A percentile compares a stretch with the other conserved stretches of the same genome.
Evolutionary conservation across 1,140 invertebrate species (phyloP).

Genomic region (Wasmannia auropunctata): DNA sequence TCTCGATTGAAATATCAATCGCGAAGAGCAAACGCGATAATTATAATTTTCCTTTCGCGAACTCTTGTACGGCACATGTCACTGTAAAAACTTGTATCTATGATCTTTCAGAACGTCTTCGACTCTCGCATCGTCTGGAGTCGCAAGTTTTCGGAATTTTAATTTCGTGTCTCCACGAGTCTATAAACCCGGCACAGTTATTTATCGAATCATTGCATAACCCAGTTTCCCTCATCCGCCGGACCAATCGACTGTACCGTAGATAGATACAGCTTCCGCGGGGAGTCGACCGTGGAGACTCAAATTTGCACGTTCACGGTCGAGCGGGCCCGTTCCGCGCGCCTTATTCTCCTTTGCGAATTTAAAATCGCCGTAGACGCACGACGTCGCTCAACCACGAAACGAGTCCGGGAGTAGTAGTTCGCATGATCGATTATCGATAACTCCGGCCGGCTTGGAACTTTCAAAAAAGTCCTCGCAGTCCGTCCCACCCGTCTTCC

Average conservation of each 20-base stretch:
- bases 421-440: constrained; percentile 62
- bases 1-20: background rate
- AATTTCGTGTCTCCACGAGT: constrained; percentile 3
- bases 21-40: background rate
- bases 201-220: constrained; percentile 12
- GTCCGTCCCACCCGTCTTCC: constrained; percentile 4
- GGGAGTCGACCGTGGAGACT: constrained; percentile 23
- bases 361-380: constrained; percentile 49
- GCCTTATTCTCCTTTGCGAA: constrained; percentile 28
- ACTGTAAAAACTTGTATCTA: background rate
- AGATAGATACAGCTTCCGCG: constrained; percentile 5
- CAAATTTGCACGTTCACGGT: constrained; percentile 48
- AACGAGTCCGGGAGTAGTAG: constrained; percentile 48
- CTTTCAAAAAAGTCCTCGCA: constrained; percentile 43
- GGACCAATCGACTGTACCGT: background rate
- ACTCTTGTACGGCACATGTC: background rate
- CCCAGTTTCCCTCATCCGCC: background rate
- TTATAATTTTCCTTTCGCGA: background rate
- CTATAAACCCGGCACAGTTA: background rate
- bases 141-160: background rate
- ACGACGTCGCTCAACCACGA: constrained; percentile 56
- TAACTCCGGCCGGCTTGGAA: constrained; percentile 27
- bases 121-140: too few relatives aligned
- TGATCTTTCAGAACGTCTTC: background rate
- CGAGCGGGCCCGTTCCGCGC: constrained; percentile 14